phyloP scores from a whole-genome alignment of 2,888 invertebrate genomes.

The Idaea aversata region DNA sequence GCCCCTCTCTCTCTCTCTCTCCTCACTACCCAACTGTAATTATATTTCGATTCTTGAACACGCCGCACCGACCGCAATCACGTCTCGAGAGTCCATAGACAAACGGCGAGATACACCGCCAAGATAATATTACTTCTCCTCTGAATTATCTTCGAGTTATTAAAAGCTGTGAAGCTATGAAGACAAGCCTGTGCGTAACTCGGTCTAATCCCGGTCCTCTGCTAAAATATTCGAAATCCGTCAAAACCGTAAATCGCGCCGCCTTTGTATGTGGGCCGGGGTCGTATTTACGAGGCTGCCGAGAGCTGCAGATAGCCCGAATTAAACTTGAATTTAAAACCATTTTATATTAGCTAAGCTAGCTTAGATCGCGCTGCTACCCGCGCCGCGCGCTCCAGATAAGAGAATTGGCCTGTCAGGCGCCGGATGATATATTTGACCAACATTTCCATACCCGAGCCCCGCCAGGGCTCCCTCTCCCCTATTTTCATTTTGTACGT shows the following conservation, averaged over 20 bases:
- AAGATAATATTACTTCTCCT: slow-evolving; percentile 24
- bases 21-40: slow-evolving; percentile 18
- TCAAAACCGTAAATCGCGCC: slow-evolving; percentile 76
- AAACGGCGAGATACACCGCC: slow-evolving; percentile 12
- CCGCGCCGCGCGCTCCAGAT: slow-evolving; percentile 81
- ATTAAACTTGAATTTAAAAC: slow-evolving; percentile 81
- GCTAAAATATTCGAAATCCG: slow-evolving; percentile 74
- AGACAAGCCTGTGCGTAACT: slow-evolving; percentile 49
- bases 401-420: slow-evolving; percentile 95
- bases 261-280: slow-evolving; percentile 68
- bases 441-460: slow-evolving; percentile 88
- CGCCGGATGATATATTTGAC: slow-evolving; percentile 94
- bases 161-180: slow-evolving; percentile 44
- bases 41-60: slow-evolving; percentile 28
- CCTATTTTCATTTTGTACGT: slow-evolving; percentile 81
- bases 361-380: slow-evolving; percentile 79
- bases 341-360: slow-evolving; percentile 81
- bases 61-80: slow-evolving; percentile 21
- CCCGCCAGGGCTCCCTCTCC: slow-evolving; percentile 58
- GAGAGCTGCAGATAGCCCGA: slow-evolving; percentile 75
- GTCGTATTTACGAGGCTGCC: slow-evolving; percentile 64
- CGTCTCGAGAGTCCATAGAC: too few relatives aligned
- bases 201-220: slow-evolving; percentile 52
- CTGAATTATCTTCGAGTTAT: slow-evolving; percentile 58
- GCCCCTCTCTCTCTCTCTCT: neutral